A percentile compares a stretch with the other conserved stretches of the same genome.
Evolutionary conservation across 2,113 vertebrate species (phyloP).

Genomic region (Erythrocercus mccallii): DNA sequence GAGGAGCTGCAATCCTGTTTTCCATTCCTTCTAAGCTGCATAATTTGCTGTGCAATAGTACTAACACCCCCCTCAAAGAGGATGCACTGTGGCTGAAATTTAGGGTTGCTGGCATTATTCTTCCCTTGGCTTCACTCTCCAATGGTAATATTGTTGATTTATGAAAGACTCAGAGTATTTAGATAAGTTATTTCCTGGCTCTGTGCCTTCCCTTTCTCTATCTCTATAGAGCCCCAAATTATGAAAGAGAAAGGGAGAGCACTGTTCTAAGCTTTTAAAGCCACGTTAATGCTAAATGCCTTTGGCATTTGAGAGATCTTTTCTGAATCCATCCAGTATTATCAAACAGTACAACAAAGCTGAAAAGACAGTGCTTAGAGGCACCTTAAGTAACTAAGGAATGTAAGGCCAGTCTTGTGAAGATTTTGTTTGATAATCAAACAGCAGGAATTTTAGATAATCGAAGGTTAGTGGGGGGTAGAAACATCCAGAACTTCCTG

Average conservation of each 20-base stretch:
- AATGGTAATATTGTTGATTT: slow-evolving; percentile 17
- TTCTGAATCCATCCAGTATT: background rate
- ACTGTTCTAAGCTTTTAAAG: background rate
- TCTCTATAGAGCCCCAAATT: background rate
- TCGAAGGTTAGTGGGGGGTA: background rate
- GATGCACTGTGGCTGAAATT: background rate
- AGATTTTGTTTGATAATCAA: background rate
- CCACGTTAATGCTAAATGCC: background rate
- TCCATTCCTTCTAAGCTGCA: background rate
- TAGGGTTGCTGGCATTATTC: background rate
- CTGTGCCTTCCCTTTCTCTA: background rate
- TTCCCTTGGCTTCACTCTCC: background rate
- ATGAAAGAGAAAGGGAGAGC: background rate
- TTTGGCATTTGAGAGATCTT: background rate
- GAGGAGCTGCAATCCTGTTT: background rate
- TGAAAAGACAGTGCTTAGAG: background rate
- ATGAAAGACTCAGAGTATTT: slow-evolving; percentile 9
- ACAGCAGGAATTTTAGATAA: background rate
- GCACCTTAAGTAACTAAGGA: background rate
- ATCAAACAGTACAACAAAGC: background rate
- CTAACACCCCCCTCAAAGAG: background rate
- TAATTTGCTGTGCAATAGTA: background rate
- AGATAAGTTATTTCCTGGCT: slow-evolving; percentile 36
- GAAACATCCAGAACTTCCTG: background rate
- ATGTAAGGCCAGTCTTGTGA: background rate